Base-by-base conservation (phyloP, 2,113 vertebrate species). In the Notechis scutatus region DNA sequence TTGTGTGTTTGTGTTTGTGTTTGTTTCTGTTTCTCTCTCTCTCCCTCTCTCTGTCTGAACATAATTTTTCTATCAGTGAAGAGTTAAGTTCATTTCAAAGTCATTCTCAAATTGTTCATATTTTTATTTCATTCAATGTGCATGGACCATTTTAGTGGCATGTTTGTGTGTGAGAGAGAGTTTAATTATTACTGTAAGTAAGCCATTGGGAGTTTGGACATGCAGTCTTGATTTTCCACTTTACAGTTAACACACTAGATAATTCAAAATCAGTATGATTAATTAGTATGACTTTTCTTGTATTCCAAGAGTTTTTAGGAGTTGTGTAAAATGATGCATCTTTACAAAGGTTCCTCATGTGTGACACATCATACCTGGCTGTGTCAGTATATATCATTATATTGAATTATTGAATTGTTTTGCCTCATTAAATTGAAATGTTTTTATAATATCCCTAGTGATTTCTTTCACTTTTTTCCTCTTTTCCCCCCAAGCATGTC, bases 351-450 rank as follows among this genome's bases (percentile, higher is more conserved):
- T 92, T 91, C 92, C 45, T 21, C 55, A 0, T 89, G 1, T 86
- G 11, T 89, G 11, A 86, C 39, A 92, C 24, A 64, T 90, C 57
- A 86, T 34, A 94, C 0, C 9, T 87, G 3, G 0, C 0, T 93
- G 42, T 85, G 52, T 91, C 91, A 95, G 23, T 20, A 91, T 1
- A 61, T 8, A 92, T 34, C 57, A 4, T 74, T 91, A 52, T 42
- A 85, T 10, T 94, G 88, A 95, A 93, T 93, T 92, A 91, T 85
- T 24, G 0, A 29, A 88, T 87, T 91, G 4, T 0, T 92, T 42
- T 95, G 5, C 1, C 93, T 92, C 56, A 93, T 91, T 94, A 94
- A 52, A 91, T 64, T 45, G 8, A 90, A 90, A 24, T 64, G 1
- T 0, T 96, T 95, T 93, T 47, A 2, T 24, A 95, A 55, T 0